Percentiles rank a stretch among this genome's conserved stretches.
phyloP scores from a whole-genome alignment of 2,113 vertebrate genomes.

The Oxyura jamaicensis region DNA sequence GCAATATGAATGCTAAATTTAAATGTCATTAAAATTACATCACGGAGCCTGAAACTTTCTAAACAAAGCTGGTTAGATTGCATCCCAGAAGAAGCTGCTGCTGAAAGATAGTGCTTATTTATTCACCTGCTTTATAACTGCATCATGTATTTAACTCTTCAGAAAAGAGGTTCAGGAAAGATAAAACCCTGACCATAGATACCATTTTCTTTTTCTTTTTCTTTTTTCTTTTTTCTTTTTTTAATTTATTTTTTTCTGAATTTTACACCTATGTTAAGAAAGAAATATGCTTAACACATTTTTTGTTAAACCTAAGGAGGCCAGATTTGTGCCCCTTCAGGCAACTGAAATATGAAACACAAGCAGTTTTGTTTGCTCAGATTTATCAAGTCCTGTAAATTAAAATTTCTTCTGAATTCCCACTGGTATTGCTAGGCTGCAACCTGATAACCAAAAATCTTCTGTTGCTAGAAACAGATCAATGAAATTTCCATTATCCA shows the following conservation, averaged over 20 bases:
- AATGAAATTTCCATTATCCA: not conserved
- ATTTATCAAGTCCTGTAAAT: not conserved
- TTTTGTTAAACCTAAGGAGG: not conserved
- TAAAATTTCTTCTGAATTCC: not conserved
- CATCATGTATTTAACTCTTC: not conserved
- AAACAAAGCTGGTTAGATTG: not conserved
- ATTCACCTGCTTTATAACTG: not conserved
- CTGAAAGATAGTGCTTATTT: not conserved
- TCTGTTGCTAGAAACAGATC: not conserved
- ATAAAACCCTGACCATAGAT: not conserved
- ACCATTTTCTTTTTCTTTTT: not conserved
- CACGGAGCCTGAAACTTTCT: not conserved
- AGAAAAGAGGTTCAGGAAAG: not conserved
- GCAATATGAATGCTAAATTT: conserved; percentile 30
- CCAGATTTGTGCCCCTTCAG: not conserved
- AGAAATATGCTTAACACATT: not conserved
- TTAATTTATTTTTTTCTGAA: not conserved
- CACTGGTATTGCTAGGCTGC: not conserved
- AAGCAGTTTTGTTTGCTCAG: not conserved
- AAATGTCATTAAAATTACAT: conserved; percentile 36
- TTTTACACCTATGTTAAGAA: not conserved
- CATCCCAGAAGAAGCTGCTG: not conserved
- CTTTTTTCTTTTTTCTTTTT: not conserved
- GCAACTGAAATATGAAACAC: not conserved
- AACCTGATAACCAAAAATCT: not conserved